Base-by-base conservation (phyloP, 2,113 vertebrate species). In the Eulacestoma nigropectus region DNA sequence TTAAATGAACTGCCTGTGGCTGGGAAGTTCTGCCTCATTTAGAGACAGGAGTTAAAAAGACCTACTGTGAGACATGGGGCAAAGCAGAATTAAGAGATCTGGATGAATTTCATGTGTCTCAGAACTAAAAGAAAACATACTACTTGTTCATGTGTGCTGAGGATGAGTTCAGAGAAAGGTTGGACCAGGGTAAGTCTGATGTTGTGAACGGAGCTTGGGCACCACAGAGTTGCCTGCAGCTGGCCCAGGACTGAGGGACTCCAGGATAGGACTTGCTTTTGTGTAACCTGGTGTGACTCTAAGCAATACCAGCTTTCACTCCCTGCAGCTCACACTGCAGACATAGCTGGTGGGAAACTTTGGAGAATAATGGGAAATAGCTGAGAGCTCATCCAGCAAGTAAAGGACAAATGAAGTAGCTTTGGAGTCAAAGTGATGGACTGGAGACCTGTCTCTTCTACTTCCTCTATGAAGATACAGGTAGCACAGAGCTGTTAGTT, bases 21-120 rank as follows among this genome's bases (percentile, higher is more conserved):
- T 39, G 14, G 85, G 85, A 96, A 96, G 90, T 86, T 97, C 79
- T 96, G 92, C 90, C 79, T 96, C 95, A 93, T 96, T 96, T 95
- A 94, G 92, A 93, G 75, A 74, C 55, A 77, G 79, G 82, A 95
- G 84, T 94, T 90, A 75, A 85, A 91, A 91, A 85, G 93, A 70
- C 74, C 57, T 77, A 74, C 75, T 86, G 94, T 83, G 93, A 93
- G 84, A 86, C 39, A 83, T 0, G 19, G 75, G 30, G 63, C 64
- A 93, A 74, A 2, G 19, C 26, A 88, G 84, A 85, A 91, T 96
- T 93, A 94, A 94, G 79, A 90, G 90, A 94, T 84, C 44, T 86
- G 87, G 55, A n/a, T 65, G 60, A 83, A 84, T 77, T 93, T 88
- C 13, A 44, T 17, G 12, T 74, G 72, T 80, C 67, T 74, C 10